phyloP scores from a whole-genome alignment of 2,888 invertebrate species.

The Cybosia mesomella region DNA sequence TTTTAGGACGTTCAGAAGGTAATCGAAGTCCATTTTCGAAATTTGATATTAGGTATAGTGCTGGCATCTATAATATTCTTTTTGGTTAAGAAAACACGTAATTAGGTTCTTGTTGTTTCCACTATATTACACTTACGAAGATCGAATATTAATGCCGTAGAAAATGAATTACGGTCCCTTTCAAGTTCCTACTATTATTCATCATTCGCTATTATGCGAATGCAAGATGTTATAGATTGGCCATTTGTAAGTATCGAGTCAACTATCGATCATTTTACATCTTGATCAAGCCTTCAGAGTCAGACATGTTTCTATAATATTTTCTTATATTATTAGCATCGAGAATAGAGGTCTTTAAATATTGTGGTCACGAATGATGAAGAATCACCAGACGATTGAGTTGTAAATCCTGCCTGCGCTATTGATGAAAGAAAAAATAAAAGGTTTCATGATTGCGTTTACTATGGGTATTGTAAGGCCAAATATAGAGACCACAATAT shows the following conservation, averaged over 20 bases:
- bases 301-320: constrained; percentile 38
- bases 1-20: too few relatives aligned
- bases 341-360: constrained; percentile 35
- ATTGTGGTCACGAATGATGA: constrained; percentile 49
- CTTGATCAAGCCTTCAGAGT: constrained; percentile 48
- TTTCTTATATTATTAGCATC: constrained; percentile 43
- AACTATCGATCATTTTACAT: constrained; percentile 54
- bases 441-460: constrained; percentile 10
- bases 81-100: constrained; percentile 34
- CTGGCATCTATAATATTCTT: constrained; percentile 27
- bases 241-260: constrained; percentile 38
- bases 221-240: constrained; percentile 40
- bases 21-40: too few relatives aligned
- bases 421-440: constrained; percentile 38
- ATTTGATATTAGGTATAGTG: too few relatives aligned
- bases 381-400: constrained; percentile 49
- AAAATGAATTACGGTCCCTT: constrained; percentile 45
- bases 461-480: not conserved
- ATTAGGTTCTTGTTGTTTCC: constrained; percentile 48
- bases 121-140: constrained; percentile 37
- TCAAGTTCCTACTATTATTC: constrained; percentile 44
- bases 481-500: too few relatives aligned
- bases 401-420: constrained; percentile 43
- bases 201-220: constrained; percentile 48
- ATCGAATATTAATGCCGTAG: constrained; percentile 41